Evolutionary conservation across 2,113 vertebrate species (phyloP), one percentile per base, ranked within the genome.

Genomic region (Otocyon megalotis): DNA sequence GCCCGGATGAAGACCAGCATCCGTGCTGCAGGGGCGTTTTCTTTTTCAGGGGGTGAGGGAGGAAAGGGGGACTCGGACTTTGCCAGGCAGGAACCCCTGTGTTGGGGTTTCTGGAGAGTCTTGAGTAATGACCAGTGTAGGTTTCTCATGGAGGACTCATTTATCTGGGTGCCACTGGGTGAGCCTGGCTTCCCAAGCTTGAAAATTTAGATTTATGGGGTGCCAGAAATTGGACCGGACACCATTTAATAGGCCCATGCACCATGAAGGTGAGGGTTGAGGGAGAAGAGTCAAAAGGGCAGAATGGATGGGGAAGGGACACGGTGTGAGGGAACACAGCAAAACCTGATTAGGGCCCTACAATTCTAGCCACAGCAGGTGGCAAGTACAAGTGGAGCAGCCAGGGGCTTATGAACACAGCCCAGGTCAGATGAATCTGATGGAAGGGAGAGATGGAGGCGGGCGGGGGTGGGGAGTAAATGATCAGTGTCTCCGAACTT

Each of bases 131-230:
- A 97, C 93, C 74, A 63, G 86, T 97, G 97, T 97, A 95, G 90
- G 8, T 98, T 98, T 99, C 97, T 98, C 93, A 79, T 17, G 17
- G 94, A 97, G 90, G 94, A 98, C 98, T 98, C 98, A 98, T 99
- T 98, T 98, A 98, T 99, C 98, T 98, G 98, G 69, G 53, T 96
- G 98, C 98, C 98, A 97, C 92, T 98, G 97, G 96, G 98, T 98
- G 98, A 98, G 93, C 96, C 56, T 80, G 72, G 95, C 97, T 98
- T 98, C 97, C 98, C 97, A 97, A 95, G 98, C 98, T 98, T 97
- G 98, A 98, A 99, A 98, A 99, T 98, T 98, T 98, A 99, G 98
- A 99, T 99, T 98, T 98, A 99, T 98, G 98, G 97, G 95, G 95
- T 98, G 97, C 98, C 98, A 98, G 88, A 98, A 98, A 96, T 96